phyloP scores from a whole-genome alignment of 2,888 invertebrate genomes.

The Lomographa bimaculata region DNA sequence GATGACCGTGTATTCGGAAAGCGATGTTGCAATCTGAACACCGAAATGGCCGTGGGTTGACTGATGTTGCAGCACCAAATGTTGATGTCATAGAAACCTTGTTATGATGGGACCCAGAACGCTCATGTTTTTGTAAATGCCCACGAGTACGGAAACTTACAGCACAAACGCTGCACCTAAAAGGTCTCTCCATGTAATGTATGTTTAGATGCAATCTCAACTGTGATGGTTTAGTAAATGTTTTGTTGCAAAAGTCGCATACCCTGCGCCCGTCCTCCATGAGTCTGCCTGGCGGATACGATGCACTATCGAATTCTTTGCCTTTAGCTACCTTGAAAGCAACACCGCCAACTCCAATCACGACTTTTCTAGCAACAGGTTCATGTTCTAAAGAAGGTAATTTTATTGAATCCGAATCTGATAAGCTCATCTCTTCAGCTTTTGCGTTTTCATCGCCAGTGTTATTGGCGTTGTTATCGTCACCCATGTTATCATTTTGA shows the following conservation, averaged over 20 bases:
- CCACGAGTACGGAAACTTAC: constrained; percentile 95
- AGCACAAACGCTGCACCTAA: constrained; percentile 95
- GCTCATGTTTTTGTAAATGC: constrained; percentile 96
- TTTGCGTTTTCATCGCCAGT: constrained; percentile 59
- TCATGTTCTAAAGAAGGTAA: constrained; percentile 67
- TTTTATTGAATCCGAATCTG: constrained; percentile 63
- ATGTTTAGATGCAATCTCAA: constrained; percentile 96
- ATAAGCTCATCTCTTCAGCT: constrained; percentile 47
- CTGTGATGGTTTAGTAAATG: constrained; percentile 95
- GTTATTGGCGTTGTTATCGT: constrained; percentile 53
- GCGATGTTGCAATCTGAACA: constrained; percentile 98
- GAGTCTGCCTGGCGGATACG: constrained; percentile 80
- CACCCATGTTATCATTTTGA: constrained; percentile 56
- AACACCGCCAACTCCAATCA: constrained; percentile 86
- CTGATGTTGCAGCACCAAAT: constrained; percentile 92
- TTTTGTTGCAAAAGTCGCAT: constrained; percentile 94
- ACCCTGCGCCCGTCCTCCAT: constrained; percentile 90
- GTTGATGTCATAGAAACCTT: constrained; percentile 95
- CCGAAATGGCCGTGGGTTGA: constrained; percentile 97
- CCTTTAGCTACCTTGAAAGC: constrained; percentile 83
- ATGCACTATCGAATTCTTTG: constrained; percentile 72
- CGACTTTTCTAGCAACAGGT: constrained; percentile 82
- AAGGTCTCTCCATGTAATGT: constrained; percentile 96
- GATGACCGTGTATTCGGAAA: constrained; percentile 97
- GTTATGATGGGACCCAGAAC: constrained; percentile 95